Evolutionary conservation across 2,113 vertebrate genomes (phyloP).

Genomic region (Suricata suricatta): DNA sequence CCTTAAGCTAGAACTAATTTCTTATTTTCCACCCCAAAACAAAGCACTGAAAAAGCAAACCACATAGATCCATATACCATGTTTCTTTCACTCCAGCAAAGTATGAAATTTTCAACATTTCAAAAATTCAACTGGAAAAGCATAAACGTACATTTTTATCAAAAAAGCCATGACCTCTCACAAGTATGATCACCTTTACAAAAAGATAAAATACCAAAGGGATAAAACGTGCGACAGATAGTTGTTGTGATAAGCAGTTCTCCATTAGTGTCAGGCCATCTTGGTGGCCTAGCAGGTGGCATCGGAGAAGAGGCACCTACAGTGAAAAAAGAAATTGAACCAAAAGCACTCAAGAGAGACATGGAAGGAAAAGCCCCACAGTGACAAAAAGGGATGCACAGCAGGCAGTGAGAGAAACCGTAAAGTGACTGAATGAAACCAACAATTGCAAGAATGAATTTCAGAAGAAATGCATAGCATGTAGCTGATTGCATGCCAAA

Average conservation of each 20-base stretch:
- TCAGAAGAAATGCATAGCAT: neutral
- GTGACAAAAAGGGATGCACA: neutral
- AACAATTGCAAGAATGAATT: neutral
- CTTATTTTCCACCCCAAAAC: conserved; percentile 48
- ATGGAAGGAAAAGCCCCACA: neutral
- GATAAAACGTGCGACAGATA: neutral
- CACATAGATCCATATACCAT: neutral
- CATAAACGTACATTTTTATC: neutral
- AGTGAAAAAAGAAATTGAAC: neutral
- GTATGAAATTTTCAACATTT: neutral
- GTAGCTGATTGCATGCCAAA: neutral
- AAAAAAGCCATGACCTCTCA: neutral
- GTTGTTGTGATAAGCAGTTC: neutral
- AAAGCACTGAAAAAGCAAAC: neutral
- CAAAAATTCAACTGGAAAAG: neutral
- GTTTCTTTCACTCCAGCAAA: conserved; percentile 13
- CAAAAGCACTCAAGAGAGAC: neutral
- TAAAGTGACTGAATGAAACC: neutral
- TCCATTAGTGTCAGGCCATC: neutral
- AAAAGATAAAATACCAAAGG: neutral
- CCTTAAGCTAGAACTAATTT: conserved; percentile 62
- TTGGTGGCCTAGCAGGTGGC: neutral
- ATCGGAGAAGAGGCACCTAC: neutral
- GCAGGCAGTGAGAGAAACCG: neutral
- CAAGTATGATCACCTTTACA: neutral